A percentile compares a stretch with the other conserved stretches of the same genome.
Evolutionary conservation across 2,888 invertebrate genomes (phyloP).

Genomic region (Caenorhabditis angaria): DNA sequence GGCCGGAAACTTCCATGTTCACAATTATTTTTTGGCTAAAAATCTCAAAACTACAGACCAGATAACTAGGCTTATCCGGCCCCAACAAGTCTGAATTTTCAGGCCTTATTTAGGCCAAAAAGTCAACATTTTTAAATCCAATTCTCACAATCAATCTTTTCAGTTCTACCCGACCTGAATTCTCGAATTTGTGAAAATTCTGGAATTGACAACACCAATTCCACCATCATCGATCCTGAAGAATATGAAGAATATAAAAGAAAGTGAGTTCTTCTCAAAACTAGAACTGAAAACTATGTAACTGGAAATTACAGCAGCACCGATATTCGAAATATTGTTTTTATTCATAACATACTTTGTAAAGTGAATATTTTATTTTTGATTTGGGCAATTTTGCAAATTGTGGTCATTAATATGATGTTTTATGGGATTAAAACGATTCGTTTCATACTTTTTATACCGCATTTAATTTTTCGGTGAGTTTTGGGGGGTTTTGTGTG

Average conservation of each 20-base stretch:
- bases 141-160: no score
- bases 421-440: conserved; percentile 64
- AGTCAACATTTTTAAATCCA: no score
- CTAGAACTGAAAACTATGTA: no score
- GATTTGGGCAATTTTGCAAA: conserved; percentile 53
- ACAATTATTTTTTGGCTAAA: no score
- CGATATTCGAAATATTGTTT: background rate
- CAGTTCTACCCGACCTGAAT: conserved; percentile 61
- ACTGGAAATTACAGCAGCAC: background rate
- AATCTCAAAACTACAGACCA: no score
- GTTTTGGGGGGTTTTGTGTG: no score
- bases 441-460: conserved; percentile 59
- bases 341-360: conserved; percentile 12
- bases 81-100: no score
- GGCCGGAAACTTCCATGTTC: no score
- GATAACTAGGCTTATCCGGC: no score
- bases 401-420: conserved; percentile 59
- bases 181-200: conserved; percentile 43
- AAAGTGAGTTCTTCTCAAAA: background rate
- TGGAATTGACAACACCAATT: background rate
- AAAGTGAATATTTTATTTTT: conserved; percentile 36
- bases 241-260: background rate
- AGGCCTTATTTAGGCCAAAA: no score
- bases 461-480: conserved; percentile 60
- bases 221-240: background rate